Base-by-base conservation (phyloP, 2,113 vertebrate species). In the Sterrhoptilus dennistouni region DNA sequence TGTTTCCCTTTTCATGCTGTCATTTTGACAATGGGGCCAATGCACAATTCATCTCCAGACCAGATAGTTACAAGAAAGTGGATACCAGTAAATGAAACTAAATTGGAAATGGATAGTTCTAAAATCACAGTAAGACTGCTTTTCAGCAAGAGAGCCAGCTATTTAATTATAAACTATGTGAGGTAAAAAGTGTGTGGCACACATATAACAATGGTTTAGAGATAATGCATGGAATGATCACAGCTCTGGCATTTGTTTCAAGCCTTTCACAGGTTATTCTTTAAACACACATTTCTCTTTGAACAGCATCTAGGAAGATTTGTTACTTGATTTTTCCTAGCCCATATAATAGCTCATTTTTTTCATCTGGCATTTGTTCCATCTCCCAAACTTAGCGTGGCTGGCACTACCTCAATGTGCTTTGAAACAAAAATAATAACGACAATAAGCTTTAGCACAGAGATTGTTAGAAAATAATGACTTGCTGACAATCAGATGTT, bases 1-100 rank as follows among this genome's bases (percentile, higher is more conserved):
- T 94, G 93, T 94, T 97, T 97, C 93, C 86, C 90, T 98, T 97
- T 98, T 96, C 94, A 94, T 59, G 87, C 89, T 97, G 96, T 97
- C 96, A 94, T 91, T 97, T 87, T 96, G 94, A 98, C 96, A 97
- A 96, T 89, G 71, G 64, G 89, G 38, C 64, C 91, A 95, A 90
- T 1, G 0, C 64, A 70, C 84, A 93, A 95, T 98, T 96, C 74
- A 86, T 95, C 94, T 97, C 92, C 79, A 88, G 83, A 92, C n/a
- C 24, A 95, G 92, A 97, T 80, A 92, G 78, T 0, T 65, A 76
- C 76, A 95, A 96, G 68, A 96, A 95, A 96, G 68, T 52, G 61
- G 19, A 38, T 54, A 83, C 50, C 72, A 91, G 88, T 93, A 96
- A 97, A 93, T 63, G 45, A 97, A 94, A 94, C 92, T 89, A 92